Base-by-base conservation (phyloP, 1,140 invertebrate species). In the Euura saliciscinereae region DNA sequence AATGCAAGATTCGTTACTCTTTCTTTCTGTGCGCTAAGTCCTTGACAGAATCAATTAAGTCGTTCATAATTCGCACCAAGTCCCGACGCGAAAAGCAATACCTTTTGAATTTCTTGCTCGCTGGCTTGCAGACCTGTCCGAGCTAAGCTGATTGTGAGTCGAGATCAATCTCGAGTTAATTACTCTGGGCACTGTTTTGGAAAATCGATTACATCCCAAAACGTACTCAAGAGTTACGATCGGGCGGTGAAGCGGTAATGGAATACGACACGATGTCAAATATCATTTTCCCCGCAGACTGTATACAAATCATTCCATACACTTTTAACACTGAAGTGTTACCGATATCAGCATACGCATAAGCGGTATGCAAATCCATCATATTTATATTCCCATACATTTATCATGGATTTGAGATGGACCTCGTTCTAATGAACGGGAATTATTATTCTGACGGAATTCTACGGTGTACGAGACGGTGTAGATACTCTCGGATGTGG, bases 31-130 rank as follows among this genome's bases (percentile, higher is more conserved):
- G n/a, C 51, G 51, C 5, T 59, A n/a, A 59, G 8, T 59, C n/a
- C 51, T 8, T n/a, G 51, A 59, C 51, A 59, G 51, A n/a, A 59
- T 59, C 51, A 59, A 59, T 59, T 59, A 59, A 59, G 51, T n/a
- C 51, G 5, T 59, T 59, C 51, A 59, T 59, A 59, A 59, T 59
- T 59, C 51, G n/a, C 8, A 59, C 8, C 8, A 59, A 59, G n/a
- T 59, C n/a, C 51, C 51, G 8, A 4, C n/a, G 51, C 51, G 8
- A 59, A n/a, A 59, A 59, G 51, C 51, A 59, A 59, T 59, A 59
- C 51, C 51, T 59, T 59, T n/a, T 5, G 51, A n/a, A 59, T 59
- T 59, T n/a, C 8, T n/a, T n/a, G n/a, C n/a, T n/a, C n/a, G n/a
- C n/a, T n/a, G n/a, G n/a, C n/a, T n/a, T n/a, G n/a, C n/a, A n/a